These are phyloP conservation scores for Eutrigla gurnardus DNA, from an alignment of 2,797 vertebrate genomes.

Conservation along the genomic window DNA sequence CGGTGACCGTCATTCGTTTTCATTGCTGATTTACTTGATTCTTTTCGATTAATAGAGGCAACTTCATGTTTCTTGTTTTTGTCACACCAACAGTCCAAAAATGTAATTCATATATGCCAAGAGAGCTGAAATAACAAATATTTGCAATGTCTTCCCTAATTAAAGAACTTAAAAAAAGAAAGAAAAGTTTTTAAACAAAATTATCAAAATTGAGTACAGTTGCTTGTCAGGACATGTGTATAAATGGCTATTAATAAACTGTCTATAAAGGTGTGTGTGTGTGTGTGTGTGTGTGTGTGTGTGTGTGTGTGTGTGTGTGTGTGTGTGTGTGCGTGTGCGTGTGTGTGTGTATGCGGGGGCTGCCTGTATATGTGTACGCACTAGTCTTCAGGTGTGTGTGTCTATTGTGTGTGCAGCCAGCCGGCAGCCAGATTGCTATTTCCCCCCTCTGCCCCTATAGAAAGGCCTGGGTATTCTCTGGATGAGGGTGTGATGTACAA, in stretches of 20 bases:
- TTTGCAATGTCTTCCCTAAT: background rate
- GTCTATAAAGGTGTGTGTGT: background rate
- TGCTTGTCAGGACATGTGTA: constrained; percentile 29
- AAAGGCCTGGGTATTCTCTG: constrained; percentile 90
- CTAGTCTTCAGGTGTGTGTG: constrained; percentile 41
- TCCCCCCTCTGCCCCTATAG: constrained; percentile 91
- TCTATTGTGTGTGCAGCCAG: constrained; percentile 47
- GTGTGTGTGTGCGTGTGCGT: constrained; percentile 25
- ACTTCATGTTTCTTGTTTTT: background rate
- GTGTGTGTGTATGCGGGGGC: constrained; percentile 6
- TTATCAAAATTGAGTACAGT: background rate
- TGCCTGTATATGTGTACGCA: constrained; percentile 12
- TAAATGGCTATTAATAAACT: constrained; percentile 47
- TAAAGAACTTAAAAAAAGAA: background rate
- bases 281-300: background rate
- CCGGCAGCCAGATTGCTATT: constrained; percentile 90
- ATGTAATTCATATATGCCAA: background rate
- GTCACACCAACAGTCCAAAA: background rate
- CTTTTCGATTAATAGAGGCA: background rate
- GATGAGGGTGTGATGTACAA: constrained; percentile 94
- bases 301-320: constrained; percentile 30
- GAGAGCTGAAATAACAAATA: background rate
- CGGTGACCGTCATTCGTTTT: background rate
- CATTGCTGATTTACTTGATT: background rate
- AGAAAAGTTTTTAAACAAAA: background rate